Percentiles rank a stretch among this genome's conserved stretches.
Evolutionary conservation across 2,113 vertebrate genomes (phyloP).

Genomic region (Corythoichthys haematopterus): DNA sequence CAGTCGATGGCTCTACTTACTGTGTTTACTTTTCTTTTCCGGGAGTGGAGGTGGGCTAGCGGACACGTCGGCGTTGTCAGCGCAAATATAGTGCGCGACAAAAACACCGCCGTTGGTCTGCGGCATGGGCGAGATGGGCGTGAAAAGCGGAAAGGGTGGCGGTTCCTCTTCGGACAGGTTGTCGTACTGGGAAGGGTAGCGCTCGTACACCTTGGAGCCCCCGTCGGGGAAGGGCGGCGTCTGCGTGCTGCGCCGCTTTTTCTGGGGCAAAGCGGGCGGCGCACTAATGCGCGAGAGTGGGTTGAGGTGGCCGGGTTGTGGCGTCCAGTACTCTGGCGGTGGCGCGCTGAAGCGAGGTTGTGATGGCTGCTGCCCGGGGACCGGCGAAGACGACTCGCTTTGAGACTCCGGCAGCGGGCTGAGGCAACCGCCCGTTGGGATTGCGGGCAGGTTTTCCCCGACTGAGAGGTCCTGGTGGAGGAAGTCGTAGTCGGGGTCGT

Average conservation of each 20-base stretch:
- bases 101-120: conserved; percentile 77
- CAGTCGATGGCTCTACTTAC: conserved; percentile 70
- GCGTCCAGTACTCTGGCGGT: conserved; percentile 55
- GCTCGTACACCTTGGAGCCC: conserved; percentile 78
- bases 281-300: conserved; percentile 64
- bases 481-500: conserved; percentile 97
- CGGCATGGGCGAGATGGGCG: conserved; percentile 80
- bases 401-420: conserved; percentile 89
- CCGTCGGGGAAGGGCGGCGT: conserved; percentile 63
- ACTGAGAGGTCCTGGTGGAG: conserved; percentile 93
- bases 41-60: conserved; percentile 90
- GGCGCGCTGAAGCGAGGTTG: conserved; percentile 76
- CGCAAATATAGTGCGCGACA: conserved; percentile 70
- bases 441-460: conserved; percentile 78
- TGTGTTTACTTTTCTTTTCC: conserved; percentile 94
- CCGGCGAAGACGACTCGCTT: conserved; percentile 83
- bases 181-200: conserved; percentile 89
- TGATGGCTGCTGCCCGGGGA: conserved; percentile 70
- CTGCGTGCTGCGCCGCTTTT: conserved; percentile 86
- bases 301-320: conserved; percentile 43
- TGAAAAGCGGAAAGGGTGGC: conserved; percentile 75
- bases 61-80: conserved; percentile 70
- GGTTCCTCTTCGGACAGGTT: conserved; percentile 89
- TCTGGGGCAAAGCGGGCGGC: conserved; percentile 89
- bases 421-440: conserved; percentile 72